phyloP scores from a whole-genome alignment of 2,113 vertebrate genomes.

The Microcebus lehilahytsara region DNA sequence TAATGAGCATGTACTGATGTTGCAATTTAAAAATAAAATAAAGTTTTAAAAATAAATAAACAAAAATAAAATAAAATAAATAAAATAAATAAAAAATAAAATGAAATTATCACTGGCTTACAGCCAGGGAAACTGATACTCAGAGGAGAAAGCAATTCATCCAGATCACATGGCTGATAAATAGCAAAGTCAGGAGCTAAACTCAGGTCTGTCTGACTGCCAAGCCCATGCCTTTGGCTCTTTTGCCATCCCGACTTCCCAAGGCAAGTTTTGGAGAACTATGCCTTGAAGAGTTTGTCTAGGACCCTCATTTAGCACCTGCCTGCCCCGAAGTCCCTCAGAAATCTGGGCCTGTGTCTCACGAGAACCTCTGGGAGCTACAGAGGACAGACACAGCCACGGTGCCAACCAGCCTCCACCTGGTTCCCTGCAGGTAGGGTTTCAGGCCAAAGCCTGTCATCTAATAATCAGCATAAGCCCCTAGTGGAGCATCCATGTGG shows the following conservation, averaged over 20 bases:
- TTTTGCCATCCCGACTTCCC: neutral
- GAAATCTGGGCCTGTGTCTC: neutral
- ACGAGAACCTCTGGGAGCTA: neutral
- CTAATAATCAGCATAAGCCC: neutral
- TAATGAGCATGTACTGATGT: too few relatives aligned
- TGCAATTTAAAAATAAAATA: too few relatives aligned
- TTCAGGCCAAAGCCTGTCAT: neutral
- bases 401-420: neutral
- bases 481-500: rapidly evolving
- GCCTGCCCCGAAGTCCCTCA: neutral
- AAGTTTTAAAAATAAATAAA: too few relatives aligned
- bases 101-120: neutral
- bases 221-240: neutral
- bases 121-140: neutral
- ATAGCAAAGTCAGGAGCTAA: neutral
- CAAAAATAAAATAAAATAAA: too few relatives aligned
- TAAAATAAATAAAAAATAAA: neutral
- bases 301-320: neutral
- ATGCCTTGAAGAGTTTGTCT: neutral
- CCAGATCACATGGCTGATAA: neutral
- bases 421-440: neutral
- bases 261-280: neutral
- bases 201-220: neutral
- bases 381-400: neutral
- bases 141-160: neutral